Percentiles rank a stretch among this genome's conserved stretches.
These are phyloP conservation scores for Cantharis rufa DNA, from an alignment of 2,888 invertebrate genomes.

Conservation along the genomic window DNA sequence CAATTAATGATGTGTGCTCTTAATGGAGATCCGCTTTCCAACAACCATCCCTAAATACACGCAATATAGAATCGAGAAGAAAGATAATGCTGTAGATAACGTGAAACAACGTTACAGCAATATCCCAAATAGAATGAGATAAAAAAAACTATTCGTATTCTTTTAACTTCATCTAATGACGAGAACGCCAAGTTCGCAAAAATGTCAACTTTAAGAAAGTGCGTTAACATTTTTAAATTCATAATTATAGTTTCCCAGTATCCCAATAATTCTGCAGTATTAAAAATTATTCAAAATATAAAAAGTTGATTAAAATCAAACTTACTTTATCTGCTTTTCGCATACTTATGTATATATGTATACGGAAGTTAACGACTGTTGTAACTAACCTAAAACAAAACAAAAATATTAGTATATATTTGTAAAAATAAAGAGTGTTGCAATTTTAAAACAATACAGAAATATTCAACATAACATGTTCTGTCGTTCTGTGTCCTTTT, in stretches of 20 bases:
- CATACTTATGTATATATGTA: too few species aligned
- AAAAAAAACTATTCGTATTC: slow-evolving; percentile 21
- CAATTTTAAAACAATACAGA: not conserved
- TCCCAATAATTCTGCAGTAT: not conserved
- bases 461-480: too few species aligned
- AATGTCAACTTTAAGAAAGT: slow-evolving; percentile 14
- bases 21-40: slow-evolving; percentile 33
- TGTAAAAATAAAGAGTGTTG: not conserved
- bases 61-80: slow-evolving; percentile 24
- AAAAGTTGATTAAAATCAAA: not conserved
- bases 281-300: not conserved
- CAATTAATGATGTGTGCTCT: slow-evolving; percentile 33
- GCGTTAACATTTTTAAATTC: not conserved
- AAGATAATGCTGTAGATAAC: slow-evolving; percentile 29
- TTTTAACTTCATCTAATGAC: slow-evolving; percentile 21
- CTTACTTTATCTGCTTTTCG: not conserved
- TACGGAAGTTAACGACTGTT: not conserved
- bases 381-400: not conserved
- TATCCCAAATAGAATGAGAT: slow-evolving; percentile 26
- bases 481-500: too few species aligned
- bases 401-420: not conserved
- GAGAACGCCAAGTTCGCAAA: slow-evolving; percentile 19
- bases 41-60: slow-evolving; percentile 26
- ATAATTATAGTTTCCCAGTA: not conserved
- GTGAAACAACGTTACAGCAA: slow-evolving; percentile 25